A percentile compares a stretch with the other conserved stretches of the same genome.
These are phyloP conservation scores for Cheilosia soror DNA, from an alignment of 2,888 invertebrate genomes.

Conservation along the genomic window DNA sequence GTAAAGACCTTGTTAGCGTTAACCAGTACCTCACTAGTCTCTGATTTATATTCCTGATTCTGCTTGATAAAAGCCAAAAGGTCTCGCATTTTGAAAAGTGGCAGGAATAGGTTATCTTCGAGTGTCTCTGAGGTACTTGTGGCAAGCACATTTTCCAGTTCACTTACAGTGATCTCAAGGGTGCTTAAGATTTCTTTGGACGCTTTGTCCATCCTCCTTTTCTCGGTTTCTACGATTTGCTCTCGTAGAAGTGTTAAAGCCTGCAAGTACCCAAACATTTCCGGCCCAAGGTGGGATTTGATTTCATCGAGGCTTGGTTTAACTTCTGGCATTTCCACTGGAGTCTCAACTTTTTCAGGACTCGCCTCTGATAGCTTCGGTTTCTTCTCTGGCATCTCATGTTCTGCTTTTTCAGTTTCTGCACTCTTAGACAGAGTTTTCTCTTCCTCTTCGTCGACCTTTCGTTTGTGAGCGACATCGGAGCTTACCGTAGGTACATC, in stretches of 20 bases:
- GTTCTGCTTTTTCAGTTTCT: constrained; percentile 7
- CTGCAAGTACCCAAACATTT: constrained; percentile 39
- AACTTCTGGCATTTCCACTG: neutral
- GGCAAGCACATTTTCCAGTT: constrained; percentile 72
- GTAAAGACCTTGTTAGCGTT: constrained; percentile 74
- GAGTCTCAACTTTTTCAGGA: neutral
- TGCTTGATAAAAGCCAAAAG: constrained; percentile 72
- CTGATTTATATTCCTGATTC: constrained; percentile 15
- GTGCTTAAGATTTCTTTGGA: constrained; percentile 71
- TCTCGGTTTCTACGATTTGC: constrained; percentile 30
- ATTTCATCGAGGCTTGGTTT: neutral
- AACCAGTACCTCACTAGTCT: constrained; percentile 49
- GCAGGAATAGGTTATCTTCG: constrained; percentile 77
- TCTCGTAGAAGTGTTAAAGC: constrained; percentile 45
- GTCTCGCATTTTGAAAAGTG: constrained; percentile 78
- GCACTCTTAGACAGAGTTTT: neutral
- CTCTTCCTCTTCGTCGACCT: constrained; percentile 28
- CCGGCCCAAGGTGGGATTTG: constrained; percentile 18
- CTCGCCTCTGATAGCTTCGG: constrained; percentile 14
- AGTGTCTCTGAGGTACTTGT: constrained; percentile 52
- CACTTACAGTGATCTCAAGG: constrained; percentile 70
- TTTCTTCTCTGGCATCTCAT: constrained; percentile 47
- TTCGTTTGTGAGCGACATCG: constrained; percentile 46
- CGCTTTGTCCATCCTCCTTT: constrained; percentile 37
- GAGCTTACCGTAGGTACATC: neutral